These are phyloP conservation scores for Patagioenas fasciata DNA, from an alignment of 2,113 vertebrate species.

Conservation along the genomic window DNA sequence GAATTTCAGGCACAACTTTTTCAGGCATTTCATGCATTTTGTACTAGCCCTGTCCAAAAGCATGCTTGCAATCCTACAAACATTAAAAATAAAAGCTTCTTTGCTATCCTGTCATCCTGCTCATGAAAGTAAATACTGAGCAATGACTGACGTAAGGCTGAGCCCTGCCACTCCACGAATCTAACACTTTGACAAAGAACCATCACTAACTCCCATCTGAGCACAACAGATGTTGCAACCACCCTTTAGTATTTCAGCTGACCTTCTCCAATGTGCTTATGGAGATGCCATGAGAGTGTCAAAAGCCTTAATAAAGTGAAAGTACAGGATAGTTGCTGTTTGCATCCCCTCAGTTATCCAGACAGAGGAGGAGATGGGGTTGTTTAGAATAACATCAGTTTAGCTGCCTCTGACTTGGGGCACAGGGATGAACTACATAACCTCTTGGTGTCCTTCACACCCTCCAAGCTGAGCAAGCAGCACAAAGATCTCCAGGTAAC, in stretches of 20 bases:
- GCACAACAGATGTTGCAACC: neutral
- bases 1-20: neutral
- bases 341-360: rapidly evolving
- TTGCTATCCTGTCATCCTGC: neutral
- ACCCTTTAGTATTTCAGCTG: neutral
- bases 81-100: neutral
- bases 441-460: neutral
- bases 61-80: neutral
- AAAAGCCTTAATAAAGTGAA: neutral
- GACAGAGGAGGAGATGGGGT: neutral
- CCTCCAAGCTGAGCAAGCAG: neutral
- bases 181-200: neutral
- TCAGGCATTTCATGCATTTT: neutral
- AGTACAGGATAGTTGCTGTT: neutral
- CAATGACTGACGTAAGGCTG: neutral
- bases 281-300: neutral
- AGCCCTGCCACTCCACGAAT: neutral
- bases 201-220: rapidly evolving
- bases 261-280: neutral
- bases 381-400: neutral
- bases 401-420: neutral
- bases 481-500: neutral
- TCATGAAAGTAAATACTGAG: neutral
- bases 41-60: neutral
- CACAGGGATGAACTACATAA: neutral